These are phyloP conservation scores for Drosophila repleta DNA, from an alignment of 1,140 invertebrate species.

Conservation along the genomic window DNA sequence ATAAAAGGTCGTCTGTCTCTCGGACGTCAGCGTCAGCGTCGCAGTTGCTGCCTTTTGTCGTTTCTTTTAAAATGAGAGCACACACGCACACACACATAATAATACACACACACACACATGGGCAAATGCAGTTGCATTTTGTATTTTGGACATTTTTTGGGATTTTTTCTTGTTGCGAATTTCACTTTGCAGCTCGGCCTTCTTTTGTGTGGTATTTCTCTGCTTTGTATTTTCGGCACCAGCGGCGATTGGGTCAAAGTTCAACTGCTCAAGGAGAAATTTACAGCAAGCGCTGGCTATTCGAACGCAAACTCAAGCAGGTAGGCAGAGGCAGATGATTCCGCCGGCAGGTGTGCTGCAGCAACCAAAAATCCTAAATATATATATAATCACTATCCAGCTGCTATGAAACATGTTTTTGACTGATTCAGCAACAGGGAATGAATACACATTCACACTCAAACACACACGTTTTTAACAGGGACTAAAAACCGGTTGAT, in stretches of 20 bases:
- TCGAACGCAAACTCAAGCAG: constrained; percentile 6
- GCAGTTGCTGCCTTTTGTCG: constrained; percentile 42
- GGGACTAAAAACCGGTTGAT: background rate
- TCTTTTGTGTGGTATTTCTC: constrained; percentile 32
- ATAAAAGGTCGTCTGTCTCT: constrained; percentile 51
- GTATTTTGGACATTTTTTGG: constrained; percentile 58
- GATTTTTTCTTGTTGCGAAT: constrained; percentile 37
- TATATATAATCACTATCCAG: constrained; percentile 24
- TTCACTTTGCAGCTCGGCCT: constrained; percentile 39
- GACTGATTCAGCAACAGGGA: constrained; percentile 8
- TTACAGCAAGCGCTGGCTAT: constrained; percentile 7
- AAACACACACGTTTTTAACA: constrained; percentile 6
- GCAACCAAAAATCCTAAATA: constrained; percentile 25
- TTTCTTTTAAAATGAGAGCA: constrained; percentile 65
- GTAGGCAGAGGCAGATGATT: constrained; percentile 36
- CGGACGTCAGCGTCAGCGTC: constrained; percentile 8
- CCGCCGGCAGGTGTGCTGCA: constrained; percentile 41
- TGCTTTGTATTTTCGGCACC: constrained; percentile 9
- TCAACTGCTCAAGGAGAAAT: constrained; percentile 24
- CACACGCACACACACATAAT: constrained; percentile 42
- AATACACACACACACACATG: constrained; percentile 10
- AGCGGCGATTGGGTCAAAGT: constrained; percentile 44
- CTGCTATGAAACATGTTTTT: constrained; percentile 44
- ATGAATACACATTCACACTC: constrained; percentile 12
- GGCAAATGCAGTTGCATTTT: constrained; percentile 44